Percentiles rank a stretch among this genome's conserved stretches.
These are phyloP conservation scores for Latrodectus geometricus DNA, from an alignment of 1,140 invertebrate species.

Conservation along the genomic window DNA sequence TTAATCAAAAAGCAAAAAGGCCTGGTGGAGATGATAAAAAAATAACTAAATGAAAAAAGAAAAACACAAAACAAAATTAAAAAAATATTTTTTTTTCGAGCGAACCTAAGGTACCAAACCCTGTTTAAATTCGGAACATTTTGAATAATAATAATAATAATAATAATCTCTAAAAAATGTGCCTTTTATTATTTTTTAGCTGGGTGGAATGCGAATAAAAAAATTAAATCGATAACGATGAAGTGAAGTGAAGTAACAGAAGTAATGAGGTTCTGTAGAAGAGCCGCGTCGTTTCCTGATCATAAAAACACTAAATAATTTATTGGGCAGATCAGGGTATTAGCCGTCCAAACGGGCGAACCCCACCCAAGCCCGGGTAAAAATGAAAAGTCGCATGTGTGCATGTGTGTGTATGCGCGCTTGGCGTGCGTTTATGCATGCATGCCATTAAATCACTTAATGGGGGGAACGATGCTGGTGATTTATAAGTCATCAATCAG, in stretches of 20 bases:
- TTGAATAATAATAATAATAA: constrained; percentile 52
- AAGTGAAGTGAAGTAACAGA: constrained; percentile 57
- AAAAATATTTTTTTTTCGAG: background rate
- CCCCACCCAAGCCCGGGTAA: constrained; percentile 43
- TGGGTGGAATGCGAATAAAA: constrained; percentile 15
- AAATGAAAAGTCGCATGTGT: constrained; percentile 57
- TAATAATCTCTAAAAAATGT: constrained; percentile 47
- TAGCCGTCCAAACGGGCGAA: background rate
- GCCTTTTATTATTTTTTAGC: background rate
- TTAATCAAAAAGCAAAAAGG: constrained; percentile 46
- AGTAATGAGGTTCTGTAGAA: constrained; percentile 50
- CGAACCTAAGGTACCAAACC: background rate
- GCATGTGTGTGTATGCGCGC: constrained; percentile 21
- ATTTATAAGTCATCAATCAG: constrained; percentile 62
- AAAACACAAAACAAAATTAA: background rate
- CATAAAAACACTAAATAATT: constrained; percentile 62
- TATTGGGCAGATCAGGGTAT: constrained; percentile 55
- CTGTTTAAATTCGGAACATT: constrained; percentile 37
- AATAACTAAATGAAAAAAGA: background rate
- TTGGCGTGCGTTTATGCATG: constrained; percentile 52
- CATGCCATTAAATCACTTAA: constrained; percentile 62
- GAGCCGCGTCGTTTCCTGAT: constrained; percentile 13
- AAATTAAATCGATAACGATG: constrained; percentile 52
- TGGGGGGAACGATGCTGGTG: constrained; percentile 48
- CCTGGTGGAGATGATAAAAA: constrained; percentile 1